phyloP scores from a whole-genome alignment of 2,888 invertebrate genomes.

The Neoaliturus tenellus region DNA sequence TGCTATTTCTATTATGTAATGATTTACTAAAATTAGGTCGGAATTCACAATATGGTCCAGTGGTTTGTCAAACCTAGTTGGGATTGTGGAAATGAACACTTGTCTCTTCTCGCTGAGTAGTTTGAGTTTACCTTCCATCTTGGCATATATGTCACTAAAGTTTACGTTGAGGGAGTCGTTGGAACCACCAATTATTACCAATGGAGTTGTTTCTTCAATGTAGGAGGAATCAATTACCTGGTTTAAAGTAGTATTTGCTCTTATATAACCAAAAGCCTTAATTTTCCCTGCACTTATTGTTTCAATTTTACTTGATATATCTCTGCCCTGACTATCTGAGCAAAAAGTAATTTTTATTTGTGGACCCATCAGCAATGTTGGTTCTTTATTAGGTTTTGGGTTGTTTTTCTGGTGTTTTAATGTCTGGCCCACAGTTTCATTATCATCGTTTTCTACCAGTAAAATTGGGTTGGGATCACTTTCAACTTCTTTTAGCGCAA shows the following conservation, averaged over 20 bases:
- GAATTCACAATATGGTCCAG: no score
- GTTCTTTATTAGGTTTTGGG: neutral
- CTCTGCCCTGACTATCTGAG: neutral
- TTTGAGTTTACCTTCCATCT: no score
- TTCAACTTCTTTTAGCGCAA: neutral
- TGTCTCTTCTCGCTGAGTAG: no score
- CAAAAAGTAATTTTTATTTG: neutral
- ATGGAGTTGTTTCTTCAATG: neutral
- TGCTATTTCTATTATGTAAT: no score
- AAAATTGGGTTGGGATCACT: neutral
- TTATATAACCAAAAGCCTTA: neutral
- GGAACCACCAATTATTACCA: neutral
- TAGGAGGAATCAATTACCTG: neutral
- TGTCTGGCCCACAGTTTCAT: neutral
- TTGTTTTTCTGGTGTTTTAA: neutral
- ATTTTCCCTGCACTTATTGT: neutral
- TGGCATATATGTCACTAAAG: no score
- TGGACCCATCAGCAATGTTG: neutral
- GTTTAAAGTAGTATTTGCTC: neutral
- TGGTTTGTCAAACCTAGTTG: no score
- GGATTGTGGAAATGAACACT: no score
- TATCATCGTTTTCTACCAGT: no score
- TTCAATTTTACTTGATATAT: neutral
- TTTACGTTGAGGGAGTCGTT: no score
- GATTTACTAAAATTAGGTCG: no score